Evolutionary conservation across 2,113 vertebrate species (phyloP).

Genomic region (Ploceus nigricollis): DNA sequence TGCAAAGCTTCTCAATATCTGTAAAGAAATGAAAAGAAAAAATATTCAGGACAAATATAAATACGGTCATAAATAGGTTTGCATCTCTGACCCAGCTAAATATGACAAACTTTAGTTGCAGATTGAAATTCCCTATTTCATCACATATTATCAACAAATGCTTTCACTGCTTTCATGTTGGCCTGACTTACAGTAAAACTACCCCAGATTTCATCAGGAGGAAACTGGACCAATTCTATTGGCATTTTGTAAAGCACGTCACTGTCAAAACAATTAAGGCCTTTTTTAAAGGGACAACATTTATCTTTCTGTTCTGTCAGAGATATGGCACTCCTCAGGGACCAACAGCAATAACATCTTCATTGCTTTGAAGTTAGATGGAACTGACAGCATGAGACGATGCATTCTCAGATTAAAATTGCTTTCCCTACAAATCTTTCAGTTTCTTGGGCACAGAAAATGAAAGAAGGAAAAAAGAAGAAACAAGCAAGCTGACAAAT

Average conservation of each 20-base stretch:
- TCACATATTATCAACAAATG: not conserved
- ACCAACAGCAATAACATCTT: not conserved
- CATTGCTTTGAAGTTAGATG: not conserved
- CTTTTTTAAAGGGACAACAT: not conserved
- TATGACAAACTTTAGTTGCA: not conserved
- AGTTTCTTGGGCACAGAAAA: not conserved
- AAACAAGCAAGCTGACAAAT: not conserved
- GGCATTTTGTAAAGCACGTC: not conserved
- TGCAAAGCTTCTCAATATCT: conserved; percentile 97
- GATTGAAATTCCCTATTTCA: not conserved
- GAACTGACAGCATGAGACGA: not conserved
- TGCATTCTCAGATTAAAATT: not conserved
- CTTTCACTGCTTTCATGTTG: accelerated
- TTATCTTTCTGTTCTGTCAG: not conserved
- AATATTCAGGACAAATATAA: not conserved
- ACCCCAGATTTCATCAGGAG: not conserved
- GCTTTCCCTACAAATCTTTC: not conserved
- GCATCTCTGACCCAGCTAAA: not conserved
- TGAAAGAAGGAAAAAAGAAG: not conserved
- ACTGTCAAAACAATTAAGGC: not conserved
- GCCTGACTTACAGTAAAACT: not conserved
- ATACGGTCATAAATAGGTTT: not conserved
- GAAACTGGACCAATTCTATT: not conserved
- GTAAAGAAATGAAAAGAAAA: not conserved
- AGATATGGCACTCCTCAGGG: not conserved